Evolutionary conservation across 2,113 vertebrate genomes (phyloP), one percentile per base, ranked within the genome.

Genomic region (Malurus cyaneus): DNA sequence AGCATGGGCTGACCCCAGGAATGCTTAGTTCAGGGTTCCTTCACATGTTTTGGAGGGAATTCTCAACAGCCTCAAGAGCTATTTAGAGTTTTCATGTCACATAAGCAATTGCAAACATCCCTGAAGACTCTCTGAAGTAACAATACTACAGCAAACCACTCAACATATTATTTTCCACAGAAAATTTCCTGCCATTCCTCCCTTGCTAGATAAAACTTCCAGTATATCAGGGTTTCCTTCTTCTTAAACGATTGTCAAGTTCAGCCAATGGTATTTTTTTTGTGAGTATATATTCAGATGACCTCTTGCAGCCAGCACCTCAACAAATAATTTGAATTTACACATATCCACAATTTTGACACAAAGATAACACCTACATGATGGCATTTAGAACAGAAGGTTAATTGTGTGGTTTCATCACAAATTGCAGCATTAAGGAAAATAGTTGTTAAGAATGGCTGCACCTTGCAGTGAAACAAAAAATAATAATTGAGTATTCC

Each of bases 21-120:
- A 18, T 56, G 2, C 36, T 71, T 31, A 1, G 20, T 32, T 60
- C 29, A 26, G 65, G 39, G 31, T 41, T 89, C 17, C 53, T 17
- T 62, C 52, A 18, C 7, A 5, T 18, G 11, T 70, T 78, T 42
- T 1, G 1, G 42, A 74, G 60, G 56, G 23, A 66, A 65, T 25
- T 31, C 42, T 41, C 23, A 57, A 79, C 60, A 50, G 47, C 21
- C 32, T 24, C 0, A 0, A 36, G 44, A 39, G 21, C 2, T 4
- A 0, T 31, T 85, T 24, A 15, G 78, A 44, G 39, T 53, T 76
- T 64, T 67, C 17, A 12, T 76, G 69, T 87, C 81, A n/a, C 53
- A 31, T 4, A 47, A 91, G 24, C 34, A 56, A 64, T 44, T 47
- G 44, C 73, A 85, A 77, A 20, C 29, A 29, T 77, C 32, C 56